Evolutionary conservation across 2,888 invertebrate genomes (phyloP).

Genomic region (Chydorus sphaericus): DNA sequence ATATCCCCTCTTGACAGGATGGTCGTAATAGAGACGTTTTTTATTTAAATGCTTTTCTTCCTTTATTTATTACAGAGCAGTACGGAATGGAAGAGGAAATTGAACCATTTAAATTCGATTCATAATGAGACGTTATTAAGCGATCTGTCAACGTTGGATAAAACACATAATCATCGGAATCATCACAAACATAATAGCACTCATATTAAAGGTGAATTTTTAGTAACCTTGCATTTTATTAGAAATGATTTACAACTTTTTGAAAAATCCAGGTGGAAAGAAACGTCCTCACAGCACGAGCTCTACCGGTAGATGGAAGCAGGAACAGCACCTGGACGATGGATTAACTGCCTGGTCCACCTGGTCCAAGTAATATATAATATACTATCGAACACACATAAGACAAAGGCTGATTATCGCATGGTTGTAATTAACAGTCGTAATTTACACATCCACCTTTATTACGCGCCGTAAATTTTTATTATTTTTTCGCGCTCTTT

Average conservation of each 20-base stretch:
- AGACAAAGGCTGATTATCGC: not conserved
- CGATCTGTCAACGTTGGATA: too few species aligned
- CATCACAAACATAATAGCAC: not conserved
- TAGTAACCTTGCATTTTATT: not conserved
- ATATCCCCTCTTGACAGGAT: too few species aligned
- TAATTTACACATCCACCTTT: not conserved
- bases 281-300: too few species aligned
- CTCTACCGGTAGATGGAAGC: not conserved
- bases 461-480: too few species aligned
- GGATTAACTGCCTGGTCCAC: not conserved
- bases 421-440: not conserved
- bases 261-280: too few species aligned
- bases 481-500: not conserved
- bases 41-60: too few species aligned
- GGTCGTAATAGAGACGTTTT: too few species aligned
- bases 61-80: too few species aligned
- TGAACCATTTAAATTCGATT: too few species aligned
- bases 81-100: not conserved
- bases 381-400: not conserved
- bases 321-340: not conserved
- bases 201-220: not conserved
- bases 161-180: not conserved
- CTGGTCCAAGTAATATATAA: conserved; percentile 1
- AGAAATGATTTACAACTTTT: not conserved
- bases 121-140: too few species aligned